phyloP scores from a whole-genome alignment of 64 coral and sea anemone genomes.

The Actinia equina region DNA sequence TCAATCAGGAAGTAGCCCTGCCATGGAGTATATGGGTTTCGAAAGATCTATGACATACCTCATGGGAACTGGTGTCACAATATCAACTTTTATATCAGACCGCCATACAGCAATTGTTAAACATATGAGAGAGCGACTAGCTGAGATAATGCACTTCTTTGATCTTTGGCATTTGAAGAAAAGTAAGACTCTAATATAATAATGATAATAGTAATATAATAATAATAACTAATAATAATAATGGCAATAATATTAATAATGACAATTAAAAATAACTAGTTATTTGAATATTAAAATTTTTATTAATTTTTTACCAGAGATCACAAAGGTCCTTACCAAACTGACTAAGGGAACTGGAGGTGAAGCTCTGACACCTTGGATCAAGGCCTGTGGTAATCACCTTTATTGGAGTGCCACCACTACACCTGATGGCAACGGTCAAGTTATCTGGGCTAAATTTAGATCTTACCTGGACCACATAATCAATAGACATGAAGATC shows the following conservation, averaged over 20 bases:
- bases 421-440: constrained; percentile 56
- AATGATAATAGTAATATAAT: too few relatives aligned
- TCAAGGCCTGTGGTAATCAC: constrained; percentile 60
- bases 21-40: constrained; percentile 37
- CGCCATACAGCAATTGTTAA: constrained; percentile 15
- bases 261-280: neutral
- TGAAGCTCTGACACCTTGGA: constrained; percentile 28
- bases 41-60: constrained; percentile 16
- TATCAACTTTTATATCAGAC: constrained; percentile 18
- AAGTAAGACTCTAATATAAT: neutral
- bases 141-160: constrained; percentile 25
- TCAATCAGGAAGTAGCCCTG: constrained; percentile 29
- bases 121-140: neutral
- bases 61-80: neutral
- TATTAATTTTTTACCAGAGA: constrained; percentile 11
- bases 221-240: neutral
- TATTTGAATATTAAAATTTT: neutral
- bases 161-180: constrained; percentile 47
- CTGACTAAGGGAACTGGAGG: constrained; percentile 42
- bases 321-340: constrained; percentile 43
- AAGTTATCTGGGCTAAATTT: constrained; percentile 65
- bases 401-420: constrained; percentile 63
- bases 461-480: constrained; percentile 52
- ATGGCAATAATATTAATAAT: neutral
- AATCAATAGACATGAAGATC: constrained; percentile 45